phyloP scores from a whole-genome alignment of 2,888 invertebrate genomes.

The Abscondita cerata region DNA sequence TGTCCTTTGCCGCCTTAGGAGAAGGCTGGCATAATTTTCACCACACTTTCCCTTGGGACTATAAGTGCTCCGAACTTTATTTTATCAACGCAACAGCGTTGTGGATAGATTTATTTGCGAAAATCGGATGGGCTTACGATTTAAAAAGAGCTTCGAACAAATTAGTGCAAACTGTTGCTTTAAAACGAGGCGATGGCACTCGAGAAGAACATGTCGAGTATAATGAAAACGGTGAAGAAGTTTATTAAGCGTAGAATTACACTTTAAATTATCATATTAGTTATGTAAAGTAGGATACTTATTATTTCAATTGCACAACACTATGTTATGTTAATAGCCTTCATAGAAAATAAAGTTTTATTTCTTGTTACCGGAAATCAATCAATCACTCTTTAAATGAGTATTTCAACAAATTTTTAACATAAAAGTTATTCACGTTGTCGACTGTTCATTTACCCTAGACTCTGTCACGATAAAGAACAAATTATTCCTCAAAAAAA shows the following conservation, averaged over 20 bases:
- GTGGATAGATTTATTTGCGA: conserved; percentile 72
- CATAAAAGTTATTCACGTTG: no score
- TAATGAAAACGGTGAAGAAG: neutral
- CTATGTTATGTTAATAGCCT: no score
- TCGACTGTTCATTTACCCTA: no score
- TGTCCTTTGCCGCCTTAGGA: conserved; percentile 77
- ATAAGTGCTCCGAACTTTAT: conserved; percentile 79
- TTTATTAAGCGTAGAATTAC: neutral
- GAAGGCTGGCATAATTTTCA: conserved; percentile 90
- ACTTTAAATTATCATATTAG: no score
- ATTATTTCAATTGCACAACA: no score
- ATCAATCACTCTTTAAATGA: no score
- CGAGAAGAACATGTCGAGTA: neutral
- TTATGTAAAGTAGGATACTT: no score
- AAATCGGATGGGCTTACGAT: conserved; percentile 81
- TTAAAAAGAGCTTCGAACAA: conserved; percentile 70
- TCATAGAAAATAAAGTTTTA: no score
- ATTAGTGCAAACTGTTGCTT: conserved; percentile 71
- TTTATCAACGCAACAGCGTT: conserved; percentile 73
- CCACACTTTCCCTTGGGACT: conserved; percentile 94
- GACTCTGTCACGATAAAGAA: no score
- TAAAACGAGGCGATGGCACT: conserved; percentile 76
- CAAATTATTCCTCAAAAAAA: no score
- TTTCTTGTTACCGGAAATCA: no score
- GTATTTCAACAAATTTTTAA: no score